These are phyloP conservation scores for Pyxicephalus adspersus DNA, from an alignment of 2,113 vertebrate genomes.

Conservation along the genomic window DNA sequence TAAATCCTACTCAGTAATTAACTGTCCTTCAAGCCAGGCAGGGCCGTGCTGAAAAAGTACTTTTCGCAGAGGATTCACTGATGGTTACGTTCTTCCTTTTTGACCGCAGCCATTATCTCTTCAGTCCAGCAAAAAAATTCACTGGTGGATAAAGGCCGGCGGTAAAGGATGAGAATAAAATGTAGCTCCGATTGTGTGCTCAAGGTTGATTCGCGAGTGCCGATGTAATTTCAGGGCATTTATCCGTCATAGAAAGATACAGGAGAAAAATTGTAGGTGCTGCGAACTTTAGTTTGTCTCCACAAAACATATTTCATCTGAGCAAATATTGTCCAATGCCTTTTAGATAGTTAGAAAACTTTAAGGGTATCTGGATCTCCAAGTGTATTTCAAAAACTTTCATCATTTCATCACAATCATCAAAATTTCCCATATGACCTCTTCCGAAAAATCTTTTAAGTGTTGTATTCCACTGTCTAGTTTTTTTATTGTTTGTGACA, in stretches of 20 bases:
- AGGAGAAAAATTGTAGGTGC: constrained; percentile 35
- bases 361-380: neutral
- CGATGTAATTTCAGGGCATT: constrained; percentile 43
- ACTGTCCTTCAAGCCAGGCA: constrained; percentile 32
- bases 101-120: constrained; percentile 25
- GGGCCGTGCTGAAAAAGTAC: constrained; percentile 25
- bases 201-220: constrained; percentile 49
- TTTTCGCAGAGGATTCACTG: constrained; percentile 16
- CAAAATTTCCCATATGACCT: too few relatives aligned
- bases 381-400: too few relatives aligned
- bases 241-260: constrained; percentile 40
- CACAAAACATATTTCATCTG: constrained; percentile 49
- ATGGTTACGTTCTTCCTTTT: constrained; percentile 16
- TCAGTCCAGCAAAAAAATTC: neutral
- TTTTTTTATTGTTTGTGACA: too few relatives aligned
- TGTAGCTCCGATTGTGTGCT: constrained; percentile 27
- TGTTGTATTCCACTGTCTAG: too few relatives aligned
- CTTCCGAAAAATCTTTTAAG: too few relatives aligned
- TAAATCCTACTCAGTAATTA: constrained; percentile 19
- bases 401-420: too few relatives aligned
- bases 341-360: neutral
- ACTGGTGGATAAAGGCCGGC: neutral
- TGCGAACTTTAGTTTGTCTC: constrained; percentile 36
- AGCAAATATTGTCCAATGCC: constrained; percentile 15
- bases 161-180: constrained; percentile 39